Evolutionary conservation across 2,797 vertebrate genomes (phyloP), one percentile per base, ranked within the genome.

Genomic region (Melanogrammus aeglefinus): DNA sequence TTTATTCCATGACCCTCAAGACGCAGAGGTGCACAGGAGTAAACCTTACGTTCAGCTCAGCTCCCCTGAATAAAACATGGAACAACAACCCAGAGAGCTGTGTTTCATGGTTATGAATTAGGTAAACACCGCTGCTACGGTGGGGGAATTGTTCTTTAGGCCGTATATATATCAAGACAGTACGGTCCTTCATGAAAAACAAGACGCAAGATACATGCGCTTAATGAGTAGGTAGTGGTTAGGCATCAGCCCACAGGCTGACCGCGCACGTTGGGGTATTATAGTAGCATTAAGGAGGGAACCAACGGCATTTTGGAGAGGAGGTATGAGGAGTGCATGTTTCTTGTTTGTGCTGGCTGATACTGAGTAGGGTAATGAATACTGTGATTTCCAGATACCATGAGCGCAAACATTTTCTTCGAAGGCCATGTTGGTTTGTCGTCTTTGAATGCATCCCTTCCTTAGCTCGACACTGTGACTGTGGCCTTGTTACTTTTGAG

Each of bases 61-160:
- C 89, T 87, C 86, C 83, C 77, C 77, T 75, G 80, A 88, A 91
- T 87, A 89, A 89, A 90, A 88, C 81, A 88, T 83, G 72, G 41
- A 79, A 63, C 87, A 81, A 74, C 82, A 90, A 89, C 87, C 81
- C 81, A 72, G 69, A 84, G 83, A 82, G 76, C 76, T 88, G 87
- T 94, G 94, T 92, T 90, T 94, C 78, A 84, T 79, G 84, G 91
- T 87, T 92, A 85, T 92, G 57, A 81, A 27, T 82, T 85, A 81
- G 86, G 90, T 91, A 93, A 87, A 88, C 83, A 86, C 89, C 76
- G 84, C 85, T 93, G 91, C 94, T 12, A 12, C 9, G 0, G 8
- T 9, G 8, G 63, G 63, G 63, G 8, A 9, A 24, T 7, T 63
- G 4, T n/a, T 63, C 57, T 63, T 63, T 63, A 24, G 57, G 57